Percentiles rank a stretch among this genome's conserved stretches.
phyloP scores from a whole-genome alignment of 1,140 invertebrate genomes.

The Leptinotarsa lineolata region DNA sequence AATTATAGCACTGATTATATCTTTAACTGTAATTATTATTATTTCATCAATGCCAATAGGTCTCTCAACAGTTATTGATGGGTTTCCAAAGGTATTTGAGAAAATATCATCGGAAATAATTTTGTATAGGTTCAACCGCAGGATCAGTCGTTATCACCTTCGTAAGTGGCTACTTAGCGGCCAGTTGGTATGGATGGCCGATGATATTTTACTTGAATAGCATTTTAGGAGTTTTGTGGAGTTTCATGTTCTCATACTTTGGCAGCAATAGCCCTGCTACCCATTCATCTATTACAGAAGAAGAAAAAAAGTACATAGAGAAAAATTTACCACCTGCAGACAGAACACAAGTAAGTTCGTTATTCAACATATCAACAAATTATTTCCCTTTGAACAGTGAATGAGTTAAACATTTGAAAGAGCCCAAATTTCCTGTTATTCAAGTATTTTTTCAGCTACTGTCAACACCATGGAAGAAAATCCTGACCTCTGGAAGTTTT shows the following conservation, averaged over 20 bases:
- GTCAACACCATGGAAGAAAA: slow-evolving; percentile 73
- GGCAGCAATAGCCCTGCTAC: slow-evolving; percentile 69
- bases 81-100: background rate
- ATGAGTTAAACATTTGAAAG: too few species aligned
- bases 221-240: slow-evolving; percentile 64
- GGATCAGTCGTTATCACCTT: slow-evolving; percentile 74
- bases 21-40: too few species aligned
- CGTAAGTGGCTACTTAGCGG: slow-evolving; percentile 68
- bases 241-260: slow-evolving; percentile 64
- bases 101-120: background rate
- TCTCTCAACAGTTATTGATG: background rate
- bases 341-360: too few species aligned
- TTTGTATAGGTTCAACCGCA: slow-evolving; percentile 63
- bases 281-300: slow-evolving; percentile 63
- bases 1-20: too few species aligned
- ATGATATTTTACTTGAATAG: slow-evolving; percentile 80
- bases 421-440: background rate
- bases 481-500: slow-evolving; percentile 76
- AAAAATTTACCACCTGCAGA: background rate
- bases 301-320: background rate
- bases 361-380: too few species aligned
- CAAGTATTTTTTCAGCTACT: slow-evolving; percentile 1
- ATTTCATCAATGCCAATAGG: too few species aligned
- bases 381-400: too few species aligned
- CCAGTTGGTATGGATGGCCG: slow-evolving; percentile 72